These are phyloP conservation scores for Proterorhinus semilunaris DNA, from an alignment of 2,113 vertebrate genomes.

Conservation along the genomic window DNA sequence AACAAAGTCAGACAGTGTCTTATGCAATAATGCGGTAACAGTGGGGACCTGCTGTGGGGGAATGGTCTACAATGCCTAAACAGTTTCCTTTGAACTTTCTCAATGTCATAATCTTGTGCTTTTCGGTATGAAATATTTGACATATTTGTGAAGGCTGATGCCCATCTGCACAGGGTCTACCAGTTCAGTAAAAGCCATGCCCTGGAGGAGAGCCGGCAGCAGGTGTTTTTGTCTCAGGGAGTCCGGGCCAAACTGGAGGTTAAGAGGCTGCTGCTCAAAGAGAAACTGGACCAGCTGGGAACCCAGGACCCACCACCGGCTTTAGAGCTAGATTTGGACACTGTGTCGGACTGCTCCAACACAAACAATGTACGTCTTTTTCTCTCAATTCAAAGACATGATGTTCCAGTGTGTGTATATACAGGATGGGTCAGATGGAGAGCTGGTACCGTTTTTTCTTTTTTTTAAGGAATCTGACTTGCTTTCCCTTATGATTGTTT, in stretches of 20 bases:
- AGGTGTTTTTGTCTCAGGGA: constrained; percentile 81
- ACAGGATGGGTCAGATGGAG: too few relatives aligned
- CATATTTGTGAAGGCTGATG: background rate
- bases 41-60: background rate
- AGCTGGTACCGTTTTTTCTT: too few relatives aligned
- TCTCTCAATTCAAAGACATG: background rate
- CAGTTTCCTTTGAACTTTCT: background rate
- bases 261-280: constrained; percentile 81
- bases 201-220: constrained; percentile 84
- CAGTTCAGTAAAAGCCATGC: constrained; percentile 85
- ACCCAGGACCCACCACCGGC: constrained; percentile 71
- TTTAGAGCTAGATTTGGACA: constrained; percentile 78
- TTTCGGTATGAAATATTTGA: background rate
- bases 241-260: constrained; percentile 82
- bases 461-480: too few relatives aligned
- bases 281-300: constrained; percentile 81
- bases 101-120: background rate
- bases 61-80: background rate
- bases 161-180: constrained; percentile 77
- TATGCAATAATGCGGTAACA: background rate
- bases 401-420: background rate
- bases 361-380: constrained; percentile 70
- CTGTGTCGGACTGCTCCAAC: constrained; percentile 70
- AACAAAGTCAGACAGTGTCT: background rate
- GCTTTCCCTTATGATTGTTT: too few relatives aligned